These are phyloP conservation scores for Haliclystus octoradiatus DNA, from an alignment of 30 jellyfish, hydroid and myxozoan genomes.

Conservation along the genomic window DNA sequence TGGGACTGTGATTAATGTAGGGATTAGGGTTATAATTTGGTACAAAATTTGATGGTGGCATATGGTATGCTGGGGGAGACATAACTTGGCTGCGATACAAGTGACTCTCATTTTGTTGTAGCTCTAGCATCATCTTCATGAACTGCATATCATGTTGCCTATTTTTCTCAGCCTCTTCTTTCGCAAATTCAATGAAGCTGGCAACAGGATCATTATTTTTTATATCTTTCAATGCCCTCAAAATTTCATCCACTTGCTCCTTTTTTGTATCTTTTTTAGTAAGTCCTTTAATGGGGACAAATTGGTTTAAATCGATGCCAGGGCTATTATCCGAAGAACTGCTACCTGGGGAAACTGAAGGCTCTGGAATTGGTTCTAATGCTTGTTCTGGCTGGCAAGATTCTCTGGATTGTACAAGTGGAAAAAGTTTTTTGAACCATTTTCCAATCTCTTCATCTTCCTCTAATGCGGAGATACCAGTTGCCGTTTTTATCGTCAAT, in stretches of 20 bases:
- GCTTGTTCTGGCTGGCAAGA: background rate
- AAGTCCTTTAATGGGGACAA: slow-evolving; percentile 3
- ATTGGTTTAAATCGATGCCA: background rate
- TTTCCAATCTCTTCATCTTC: no score
- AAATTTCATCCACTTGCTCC: slow-evolving; percentile 6
- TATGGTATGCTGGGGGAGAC: no score
- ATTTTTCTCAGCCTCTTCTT: slow-evolving; percentile 25
- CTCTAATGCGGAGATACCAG: slow-evolving; percentile 1
- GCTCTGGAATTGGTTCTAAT: background rate
- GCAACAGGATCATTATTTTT: slow-evolving; percentile 10
- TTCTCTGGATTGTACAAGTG: background rate
- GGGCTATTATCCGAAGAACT: no score
- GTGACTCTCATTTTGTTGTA: slow-evolving; percentile 28
- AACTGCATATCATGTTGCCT: slow-evolving; percentile 24
- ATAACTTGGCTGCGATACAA: slow-evolving; percentile 11
- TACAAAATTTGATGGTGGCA: no score
- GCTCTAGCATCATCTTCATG: slow-evolving; percentile 27
- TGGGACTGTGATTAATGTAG: no score
- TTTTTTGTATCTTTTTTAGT: slow-evolving; percentile 1
- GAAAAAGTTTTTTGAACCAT: background rate
- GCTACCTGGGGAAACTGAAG: no score
- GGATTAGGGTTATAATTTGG: no score
- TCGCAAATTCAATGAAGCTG: slow-evolving; percentile 10
- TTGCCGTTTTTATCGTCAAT: no score
- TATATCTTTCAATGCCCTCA: slow-evolving; percentile 8